Conservation (phyloP, 2,888 invertebrate species). For the Steinernema scapterisci region DNA sequence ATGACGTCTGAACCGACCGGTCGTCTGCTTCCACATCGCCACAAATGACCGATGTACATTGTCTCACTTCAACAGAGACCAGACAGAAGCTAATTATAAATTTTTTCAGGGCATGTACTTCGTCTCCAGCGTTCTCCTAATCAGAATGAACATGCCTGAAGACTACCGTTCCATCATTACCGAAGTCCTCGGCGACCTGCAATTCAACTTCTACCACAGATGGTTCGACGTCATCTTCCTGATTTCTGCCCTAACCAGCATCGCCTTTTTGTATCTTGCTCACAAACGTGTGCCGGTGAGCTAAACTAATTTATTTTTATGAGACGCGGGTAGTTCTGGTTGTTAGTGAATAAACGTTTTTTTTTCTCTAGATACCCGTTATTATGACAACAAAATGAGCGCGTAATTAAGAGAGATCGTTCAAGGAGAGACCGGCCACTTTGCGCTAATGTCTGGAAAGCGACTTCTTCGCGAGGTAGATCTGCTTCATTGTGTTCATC, state of each 20-base stretch:
- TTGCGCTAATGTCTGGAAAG: too few relatives aligned
- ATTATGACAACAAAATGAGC: too few relatives aligned
- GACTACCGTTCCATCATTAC: slow-evolving; percentile 87
- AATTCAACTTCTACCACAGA: slow-evolving; percentile 97
- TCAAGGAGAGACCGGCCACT: too few relatives aligned
- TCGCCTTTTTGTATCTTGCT: slow-evolving; percentile 90
- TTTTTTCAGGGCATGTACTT: slow-evolving; percentile 90
- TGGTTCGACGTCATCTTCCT: slow-evolving; percentile 99
- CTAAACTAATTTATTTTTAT: slow-evolving; percentile 1
- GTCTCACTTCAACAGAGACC: not conserved
- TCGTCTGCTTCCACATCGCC: too few relatives aligned
- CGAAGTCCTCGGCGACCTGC: slow-evolving; percentile 90
- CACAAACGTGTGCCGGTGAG: slow-evolving; percentile 79
- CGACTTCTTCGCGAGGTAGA: not conserved
- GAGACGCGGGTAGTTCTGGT: not conserved
- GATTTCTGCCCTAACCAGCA: slow-evolving; percentile 77
- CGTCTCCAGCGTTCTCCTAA: slow-evolving; percentile 91
- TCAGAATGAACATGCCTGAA: slow-evolving; percentile 99
- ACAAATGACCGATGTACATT: too few relatives aligned
- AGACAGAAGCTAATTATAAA: not conserved
- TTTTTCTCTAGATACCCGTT: too few relatives aligned
- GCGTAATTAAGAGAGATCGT: too few relatives aligned
- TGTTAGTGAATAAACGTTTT: not conserved
- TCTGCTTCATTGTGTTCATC: not conserved
- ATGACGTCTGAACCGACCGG: too few relatives aligned